Evolutionary conservation across 2,888 invertebrate species (phyloP).

Genomic region (Drosophila mayaguana): DNA sequence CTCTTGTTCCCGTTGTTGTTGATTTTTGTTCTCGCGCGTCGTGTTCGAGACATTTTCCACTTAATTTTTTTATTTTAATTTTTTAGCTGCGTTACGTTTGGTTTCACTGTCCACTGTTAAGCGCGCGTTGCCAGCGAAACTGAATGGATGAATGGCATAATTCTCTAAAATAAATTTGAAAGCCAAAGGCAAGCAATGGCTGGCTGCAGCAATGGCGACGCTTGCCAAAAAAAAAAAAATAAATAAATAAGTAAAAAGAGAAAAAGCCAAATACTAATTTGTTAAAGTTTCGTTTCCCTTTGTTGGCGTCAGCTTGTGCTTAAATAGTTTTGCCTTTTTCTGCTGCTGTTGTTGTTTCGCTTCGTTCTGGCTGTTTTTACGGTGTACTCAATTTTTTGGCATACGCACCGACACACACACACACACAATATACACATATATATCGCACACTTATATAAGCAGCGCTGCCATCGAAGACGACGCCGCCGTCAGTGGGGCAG

Average conservation of each 20-base stretch:
- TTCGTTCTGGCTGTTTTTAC: conserved; percentile 68
- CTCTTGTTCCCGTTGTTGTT: conserved; percentile 9
- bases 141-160: conserved; percentile 79
- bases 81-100: conserved; percentile 36
- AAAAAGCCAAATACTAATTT: conserved; percentile 53
- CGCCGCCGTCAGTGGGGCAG: conserved; percentile 70
- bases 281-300: conserved; percentile 64
- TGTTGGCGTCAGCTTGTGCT: conserved; percentile 48
- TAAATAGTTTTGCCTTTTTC: conserved; percentile 59
- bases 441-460: conserved; percentile 71
- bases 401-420: conserved; percentile 57
- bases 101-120: conserved; percentile 41
- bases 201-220: conserved; percentile 40
- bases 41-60: conserved; percentile 45
- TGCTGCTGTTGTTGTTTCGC: conserved; percentile 38
- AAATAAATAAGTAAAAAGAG: too few species aligned
- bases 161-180: conserved; percentile 82
- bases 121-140: conserved; percentile 64
- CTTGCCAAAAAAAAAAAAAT: conserved; percentile 67
- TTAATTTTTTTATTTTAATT: conserved; percentile 34
- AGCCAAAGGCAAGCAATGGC: conserved; percentile 47
- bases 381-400: conserved; percentile 65
- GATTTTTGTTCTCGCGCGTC: conserved; percentile 6
- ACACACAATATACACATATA: conserved; percentile 32
- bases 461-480: conserved; percentile 26